These are phyloP conservation scores for Enteromius paludinosus DNA, from an alignment of 2,797 vertebrate species.

Conservation along the genomic window DNA sequence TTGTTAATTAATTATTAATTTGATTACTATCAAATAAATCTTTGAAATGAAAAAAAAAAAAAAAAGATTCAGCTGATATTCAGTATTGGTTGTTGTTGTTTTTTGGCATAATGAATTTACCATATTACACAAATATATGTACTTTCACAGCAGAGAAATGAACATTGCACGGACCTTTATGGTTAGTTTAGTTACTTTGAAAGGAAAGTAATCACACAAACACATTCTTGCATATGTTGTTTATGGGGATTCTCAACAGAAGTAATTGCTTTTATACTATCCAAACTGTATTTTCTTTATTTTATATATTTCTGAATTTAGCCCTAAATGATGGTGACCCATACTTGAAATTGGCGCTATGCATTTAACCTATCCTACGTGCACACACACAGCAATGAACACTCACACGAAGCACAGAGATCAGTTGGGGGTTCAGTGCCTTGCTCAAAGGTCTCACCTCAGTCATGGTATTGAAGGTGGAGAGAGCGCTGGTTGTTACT, in stretches of 20 bases:
- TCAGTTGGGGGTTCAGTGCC: too few relatives aligned
- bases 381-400: too few relatives aligned
- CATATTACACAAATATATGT: not conserved
- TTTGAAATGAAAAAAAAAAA: too few relatives aligned
- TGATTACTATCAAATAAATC: not conserved
- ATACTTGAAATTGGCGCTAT: too few relatives aligned
- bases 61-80: not conserved
- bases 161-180: not conserved
- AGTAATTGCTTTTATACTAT: not conserved
- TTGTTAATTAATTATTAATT: not conserved
- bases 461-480: too few relatives aligned
- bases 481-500: too few relatives aligned
- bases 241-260: not conserved
- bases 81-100: not conserved
- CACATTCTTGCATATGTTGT: not conserved
- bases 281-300: not conserved
- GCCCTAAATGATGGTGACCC: too few relatives aligned
- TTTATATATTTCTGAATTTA: too few relatives aligned
- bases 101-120: not conserved
- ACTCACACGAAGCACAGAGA: too few relatives aligned
- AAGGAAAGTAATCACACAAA: not conserved
- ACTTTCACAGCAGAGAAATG: constrained; percentile 1
- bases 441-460: too few relatives aligned
- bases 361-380: too few relatives aligned
- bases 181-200: not conserved